Percentiles rank a stretch among this genome's conserved stretches.
These are phyloP conservation scores for Odontomachus brunneus DNA, from an alignment of 1,140 invertebrate species.

Conservation along the genomic window DNA sequence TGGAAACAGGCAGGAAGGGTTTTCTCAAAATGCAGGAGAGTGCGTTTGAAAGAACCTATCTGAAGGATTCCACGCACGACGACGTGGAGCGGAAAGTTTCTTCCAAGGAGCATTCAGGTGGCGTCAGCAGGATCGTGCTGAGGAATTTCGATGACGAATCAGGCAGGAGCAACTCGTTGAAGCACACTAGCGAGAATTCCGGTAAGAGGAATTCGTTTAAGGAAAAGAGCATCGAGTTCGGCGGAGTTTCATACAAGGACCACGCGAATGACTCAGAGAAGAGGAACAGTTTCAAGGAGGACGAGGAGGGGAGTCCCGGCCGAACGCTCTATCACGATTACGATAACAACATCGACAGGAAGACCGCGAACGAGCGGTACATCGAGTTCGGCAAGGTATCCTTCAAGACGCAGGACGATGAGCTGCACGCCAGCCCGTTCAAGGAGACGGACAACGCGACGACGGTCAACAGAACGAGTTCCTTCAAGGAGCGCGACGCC, in stretches of 20 bases:
- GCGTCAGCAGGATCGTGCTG: slow-evolving; percentile 64
- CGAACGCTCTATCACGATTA: slow-evolving; percentile 24
- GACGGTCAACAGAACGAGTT: not conserved
- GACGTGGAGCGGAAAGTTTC: slow-evolving; percentile 51
- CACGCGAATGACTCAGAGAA: slow-evolving; percentile 40
- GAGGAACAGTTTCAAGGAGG: slow-evolving; percentile 45
- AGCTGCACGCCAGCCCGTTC: slow-evolving; percentile 6
- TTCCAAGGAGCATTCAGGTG: slow-evolving; percentile 42
- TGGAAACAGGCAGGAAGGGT: slow-evolving; percentile 48
- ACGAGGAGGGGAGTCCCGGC: slow-evolving; percentile 15
- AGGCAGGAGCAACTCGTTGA: slow-evolving; percentile 37
- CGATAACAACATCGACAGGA: slow-evolving; percentile 46
- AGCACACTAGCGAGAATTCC: slow-evolving; percentile 24
- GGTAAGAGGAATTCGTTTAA: slow-evolving; percentile 57
- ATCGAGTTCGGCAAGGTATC: slow-evolving; percentile 61
- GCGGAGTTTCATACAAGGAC: slow-evolving; percentile 40
- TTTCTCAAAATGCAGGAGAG: slow-evolving; percentile 43
- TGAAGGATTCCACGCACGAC: slow-evolving; percentile 14
- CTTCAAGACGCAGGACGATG: slow-evolving; percentile 31
- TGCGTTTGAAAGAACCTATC: slow-evolving; percentile 51
- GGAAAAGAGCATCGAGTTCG: slow-evolving; percentile 64
- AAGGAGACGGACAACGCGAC: slow-evolving; percentile 31
- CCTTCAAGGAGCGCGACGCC: slow-evolving; percentile 56
- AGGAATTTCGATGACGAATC: slow-evolving; percentile 57
- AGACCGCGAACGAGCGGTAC: slow-evolving; percentile 55